Evolutionary conservation across 2,113 vertebrate species (phyloP).

Genomic region (Coturnix japonica): DNA sequence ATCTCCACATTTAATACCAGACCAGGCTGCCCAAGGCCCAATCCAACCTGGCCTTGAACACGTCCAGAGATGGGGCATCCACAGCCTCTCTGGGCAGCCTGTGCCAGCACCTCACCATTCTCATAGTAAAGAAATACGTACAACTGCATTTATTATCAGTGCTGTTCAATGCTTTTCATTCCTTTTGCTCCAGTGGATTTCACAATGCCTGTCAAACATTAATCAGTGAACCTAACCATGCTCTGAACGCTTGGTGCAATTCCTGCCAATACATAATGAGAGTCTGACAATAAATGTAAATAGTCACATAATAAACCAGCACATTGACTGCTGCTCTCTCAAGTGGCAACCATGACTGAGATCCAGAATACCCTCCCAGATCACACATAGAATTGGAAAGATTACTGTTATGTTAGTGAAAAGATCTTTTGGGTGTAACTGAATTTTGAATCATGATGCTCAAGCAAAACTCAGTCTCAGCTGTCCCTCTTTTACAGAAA

Average conservation of each 20-base stretch:
- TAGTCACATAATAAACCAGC: background rate
- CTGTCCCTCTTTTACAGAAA: background rate
- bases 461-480: background rate
- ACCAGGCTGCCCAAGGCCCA: no score
- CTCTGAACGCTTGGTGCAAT: background rate
- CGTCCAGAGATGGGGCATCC: no score
- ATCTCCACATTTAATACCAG: no score
- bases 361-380: background rate
- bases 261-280: background rate
- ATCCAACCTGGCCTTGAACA: no score
- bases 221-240: background rate
- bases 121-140: background rate
- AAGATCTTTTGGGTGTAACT: background rate
- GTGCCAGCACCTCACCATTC: no score
- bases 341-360: background rate
- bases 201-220: slow-evolving; percentile 51
- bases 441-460: background rate
- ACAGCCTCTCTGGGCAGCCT: no score
- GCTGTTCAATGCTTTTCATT: slow-evolving; percentile 19
- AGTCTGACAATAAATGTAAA: background rate
- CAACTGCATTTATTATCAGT: background rate
- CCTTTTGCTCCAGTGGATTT: slow-evolving; percentile 16
- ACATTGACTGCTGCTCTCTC: background rate
- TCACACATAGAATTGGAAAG: background rate
- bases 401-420: background rate